Evolutionary conservation across 2,888 invertebrate species (phyloP).

Genomic region (Junonia oenone): DNA sequence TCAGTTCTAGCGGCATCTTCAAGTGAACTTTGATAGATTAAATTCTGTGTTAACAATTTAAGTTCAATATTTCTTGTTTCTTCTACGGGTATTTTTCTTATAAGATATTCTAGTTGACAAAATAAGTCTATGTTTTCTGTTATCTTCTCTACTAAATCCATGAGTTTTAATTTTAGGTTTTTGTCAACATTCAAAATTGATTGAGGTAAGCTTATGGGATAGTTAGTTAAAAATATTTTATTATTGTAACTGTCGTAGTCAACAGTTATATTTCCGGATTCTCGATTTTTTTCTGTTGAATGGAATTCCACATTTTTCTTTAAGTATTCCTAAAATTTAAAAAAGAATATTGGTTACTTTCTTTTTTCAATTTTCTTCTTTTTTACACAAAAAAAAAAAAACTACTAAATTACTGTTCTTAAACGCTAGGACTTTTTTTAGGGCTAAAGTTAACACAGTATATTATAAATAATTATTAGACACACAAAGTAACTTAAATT

Average conservation of each 20-base stretch:
- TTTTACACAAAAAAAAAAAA: too few relatives aligned
- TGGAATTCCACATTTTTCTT: background rate
- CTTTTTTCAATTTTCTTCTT: too few relatives aligned
- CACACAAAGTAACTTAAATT: too few relatives aligned
- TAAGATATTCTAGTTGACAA: conserved; percentile 34
- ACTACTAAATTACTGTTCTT: too few relatives aligned
- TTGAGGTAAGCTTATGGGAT: too few relatives aligned
- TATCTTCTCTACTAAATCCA: conserved; percentile 25
- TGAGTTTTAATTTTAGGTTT: conserved; percentile 4
- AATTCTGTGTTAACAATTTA: conserved; percentile 31
- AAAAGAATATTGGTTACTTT: too few relatives aligned
- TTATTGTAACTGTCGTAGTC: background rate
- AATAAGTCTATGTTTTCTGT: conserved; percentile 29
- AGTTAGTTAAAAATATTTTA: background rate
- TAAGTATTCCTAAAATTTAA: background rate
- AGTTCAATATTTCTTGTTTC: conserved; percentile 31
- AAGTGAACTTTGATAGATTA: conserved; percentile 23
- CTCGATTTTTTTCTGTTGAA: background rate
- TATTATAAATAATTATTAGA: too few relatives aligned
- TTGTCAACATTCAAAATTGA: too few relatives aligned
- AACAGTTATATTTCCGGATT: background rate
- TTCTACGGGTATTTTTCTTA: conserved; percentile 30
- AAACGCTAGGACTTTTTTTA: too few relatives aligned
- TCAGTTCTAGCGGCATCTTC: background rate
- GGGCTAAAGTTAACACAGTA: too few relatives aligned